Evolutionary conservation across 2,797 vertebrate species (phyloP).

Genomic region (Vipera latastei): DNA sequence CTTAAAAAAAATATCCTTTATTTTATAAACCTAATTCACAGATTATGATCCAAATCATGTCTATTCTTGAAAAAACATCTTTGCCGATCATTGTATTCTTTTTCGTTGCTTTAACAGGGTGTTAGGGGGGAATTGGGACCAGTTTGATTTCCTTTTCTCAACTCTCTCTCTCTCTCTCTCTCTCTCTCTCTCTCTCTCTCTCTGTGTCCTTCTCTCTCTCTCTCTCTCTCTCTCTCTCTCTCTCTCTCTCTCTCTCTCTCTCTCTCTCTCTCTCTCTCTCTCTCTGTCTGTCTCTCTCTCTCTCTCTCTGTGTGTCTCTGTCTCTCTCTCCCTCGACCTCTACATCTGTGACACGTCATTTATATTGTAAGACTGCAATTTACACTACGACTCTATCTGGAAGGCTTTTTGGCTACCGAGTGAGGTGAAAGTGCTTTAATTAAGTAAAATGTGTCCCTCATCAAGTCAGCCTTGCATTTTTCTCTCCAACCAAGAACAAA

Average conservation of each 20-base stretch:
- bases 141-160: neutral
- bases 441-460: neutral
- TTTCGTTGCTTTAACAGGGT: neutral
- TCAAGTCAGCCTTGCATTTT: neutral
- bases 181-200: no score
- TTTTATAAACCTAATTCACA: neutral
- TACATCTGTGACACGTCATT: neutral
- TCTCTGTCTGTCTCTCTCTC: accelerated
- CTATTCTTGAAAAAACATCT: neutral
- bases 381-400: neutral
- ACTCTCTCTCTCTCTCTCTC: neutral
- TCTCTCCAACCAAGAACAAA: neutral
- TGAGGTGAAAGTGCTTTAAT: neutral
- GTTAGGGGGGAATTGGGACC: neutral
- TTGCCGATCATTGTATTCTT: neutral
- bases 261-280: no score
- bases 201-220: accelerated
- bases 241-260: no score
- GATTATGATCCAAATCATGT: neutral
- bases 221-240: accelerated
- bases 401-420: neutral
- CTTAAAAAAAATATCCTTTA: neutral
- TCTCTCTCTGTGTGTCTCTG: neutral
- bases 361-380: neutral
- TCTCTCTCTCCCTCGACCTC: neutral